phyloP scores from a whole-genome alignment of 2,888 invertebrate genomes.

The Mythimna lalbum region DNA sequence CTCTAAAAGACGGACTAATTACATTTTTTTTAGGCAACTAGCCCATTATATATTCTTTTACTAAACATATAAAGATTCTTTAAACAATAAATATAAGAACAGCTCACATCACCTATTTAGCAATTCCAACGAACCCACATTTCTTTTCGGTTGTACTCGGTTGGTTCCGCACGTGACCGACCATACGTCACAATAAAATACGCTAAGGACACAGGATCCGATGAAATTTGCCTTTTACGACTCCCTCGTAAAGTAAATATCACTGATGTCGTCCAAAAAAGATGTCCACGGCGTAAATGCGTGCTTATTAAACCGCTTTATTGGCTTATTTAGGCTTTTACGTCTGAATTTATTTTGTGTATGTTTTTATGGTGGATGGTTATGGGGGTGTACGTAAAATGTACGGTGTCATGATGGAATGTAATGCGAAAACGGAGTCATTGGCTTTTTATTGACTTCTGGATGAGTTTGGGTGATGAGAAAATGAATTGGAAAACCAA shows the following conservation, averaged over 20 bases:
- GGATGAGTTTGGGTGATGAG: not conserved
- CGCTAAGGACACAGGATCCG: conserved; percentile 68
- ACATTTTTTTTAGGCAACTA: no score
- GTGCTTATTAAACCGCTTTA: conserved; percentile 81
- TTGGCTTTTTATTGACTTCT: conserved; percentile 42
- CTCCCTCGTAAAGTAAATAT: conserved; percentile 80
- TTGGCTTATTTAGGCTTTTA: conserved; percentile 78
- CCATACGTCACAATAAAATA: conserved; percentile 59
- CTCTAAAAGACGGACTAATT: no score
- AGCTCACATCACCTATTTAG: conserved; percentile 28
- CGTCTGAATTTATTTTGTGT: conserved; percentile 70
- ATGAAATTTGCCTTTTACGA: conserved; percentile 77
- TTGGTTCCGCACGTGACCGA: conserved; percentile 53
- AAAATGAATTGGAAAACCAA: conserved; percentile 10
- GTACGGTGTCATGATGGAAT: conserved; percentile 43
- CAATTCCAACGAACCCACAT: conserved; percentile 61
- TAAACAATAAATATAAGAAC: conserved; percentile 18
- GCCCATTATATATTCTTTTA: no score
- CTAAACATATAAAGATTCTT: no score
- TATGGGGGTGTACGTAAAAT: conserved; percentile 32
- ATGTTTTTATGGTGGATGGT: conserved; percentile 58
- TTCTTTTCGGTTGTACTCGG: conserved; percentile 42
- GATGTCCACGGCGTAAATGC: conserved; percentile 75
- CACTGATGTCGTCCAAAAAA: conserved; percentile 75
- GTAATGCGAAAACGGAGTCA: conserved; percentile 29